Conservation (phyloP, 2,888 invertebrate species). For the Chrysotoxum bicinctum region DNA sequence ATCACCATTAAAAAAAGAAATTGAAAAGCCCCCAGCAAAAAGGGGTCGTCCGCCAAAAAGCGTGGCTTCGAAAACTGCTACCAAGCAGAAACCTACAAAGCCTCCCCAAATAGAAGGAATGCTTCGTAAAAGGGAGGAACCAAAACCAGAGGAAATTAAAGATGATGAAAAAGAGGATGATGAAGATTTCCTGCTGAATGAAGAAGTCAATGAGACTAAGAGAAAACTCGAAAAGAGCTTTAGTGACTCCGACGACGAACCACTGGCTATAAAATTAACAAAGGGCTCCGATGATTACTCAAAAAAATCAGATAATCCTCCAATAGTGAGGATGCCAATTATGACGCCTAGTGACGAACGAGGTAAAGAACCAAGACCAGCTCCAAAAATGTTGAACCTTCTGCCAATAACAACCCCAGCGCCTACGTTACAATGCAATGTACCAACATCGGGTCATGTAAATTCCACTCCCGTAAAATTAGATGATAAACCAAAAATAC, state of each 20-base stretch:
- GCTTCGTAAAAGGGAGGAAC: constrained; percentile 79
- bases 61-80: constrained; percentile 57
- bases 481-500: constrained; percentile 56
- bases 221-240: constrained; percentile 82
- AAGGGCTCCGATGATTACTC: constrained; percentile 73
- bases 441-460: constrained; percentile 6
- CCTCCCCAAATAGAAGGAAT: constrained; percentile 78
- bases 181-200: constrained; percentile 79
- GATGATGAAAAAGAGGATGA: constrained; percentile 76
- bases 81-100: constrained; percentile 56
- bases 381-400: constrained; percentile 75
- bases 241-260: constrained; percentile 87
- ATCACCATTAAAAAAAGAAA: constrained; percentile 38
- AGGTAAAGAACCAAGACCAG: constrained; percentile 55
- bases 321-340: constrained; percentile 35
- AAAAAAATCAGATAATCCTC: constrained; percentile 65
- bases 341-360: constrained; percentile 27
- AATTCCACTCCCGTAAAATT: constrained; percentile 21
- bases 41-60: constrained; percentile 77
- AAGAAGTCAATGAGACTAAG: constrained; percentile 79
- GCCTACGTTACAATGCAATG: constrained; percentile 41
- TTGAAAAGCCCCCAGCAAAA: constrained; percentile 69
- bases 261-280: constrained; percentile 83
- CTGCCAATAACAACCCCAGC: constrained; percentile 76
- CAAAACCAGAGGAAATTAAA: constrained; percentile 74